A percentile compares a stretch with the other conserved stretches of the same genome.
Evolutionary conservation across 2,888 invertebrate species (phyloP).

Genomic region (Bellardia bayeri): DNA sequence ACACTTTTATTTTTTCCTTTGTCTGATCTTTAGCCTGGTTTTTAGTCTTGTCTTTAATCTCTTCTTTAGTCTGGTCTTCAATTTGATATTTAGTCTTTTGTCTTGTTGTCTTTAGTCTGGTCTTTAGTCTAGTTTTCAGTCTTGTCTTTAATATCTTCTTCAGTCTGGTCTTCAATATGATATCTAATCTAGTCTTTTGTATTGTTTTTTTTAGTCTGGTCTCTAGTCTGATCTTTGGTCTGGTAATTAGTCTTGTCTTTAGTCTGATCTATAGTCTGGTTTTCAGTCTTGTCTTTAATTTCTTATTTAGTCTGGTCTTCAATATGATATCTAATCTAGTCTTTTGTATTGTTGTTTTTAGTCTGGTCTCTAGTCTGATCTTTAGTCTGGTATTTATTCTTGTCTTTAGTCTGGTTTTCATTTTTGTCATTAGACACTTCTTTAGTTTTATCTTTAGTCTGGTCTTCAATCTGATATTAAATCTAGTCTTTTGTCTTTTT

Average conservation of each 20-base stretch:
- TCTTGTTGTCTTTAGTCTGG: neutral
- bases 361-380: neutral
- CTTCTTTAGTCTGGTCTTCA: neutral
- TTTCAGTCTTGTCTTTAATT: neutral
- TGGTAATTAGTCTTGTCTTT: neutral
- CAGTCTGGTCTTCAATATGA: too few species aligned
- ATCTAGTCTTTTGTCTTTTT: neutral
- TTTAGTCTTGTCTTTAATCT: neutral
- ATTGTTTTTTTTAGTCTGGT: neutral
- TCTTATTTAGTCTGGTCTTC: neutral
- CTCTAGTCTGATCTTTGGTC: neutral
- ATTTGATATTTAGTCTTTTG: too few species aligned
- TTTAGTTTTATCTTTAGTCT: neutral
- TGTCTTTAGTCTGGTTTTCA: neutral
- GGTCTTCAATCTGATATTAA: neutral
- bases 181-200: too few species aligned
- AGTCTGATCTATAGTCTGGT: neutral
- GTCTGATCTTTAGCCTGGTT: too few species aligned
- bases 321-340: neutral
- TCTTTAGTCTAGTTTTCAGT: too few species aligned
- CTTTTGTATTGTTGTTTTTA: neutral
- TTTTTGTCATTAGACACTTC: neutral
- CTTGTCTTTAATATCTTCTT: neutral
- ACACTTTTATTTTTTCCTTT: too few species aligned
- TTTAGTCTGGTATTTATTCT: neutral